Evolutionary conservation across 2,888 invertebrate genomes (phyloP).

Genomic region (Koerneria pararmatus): DNA sequence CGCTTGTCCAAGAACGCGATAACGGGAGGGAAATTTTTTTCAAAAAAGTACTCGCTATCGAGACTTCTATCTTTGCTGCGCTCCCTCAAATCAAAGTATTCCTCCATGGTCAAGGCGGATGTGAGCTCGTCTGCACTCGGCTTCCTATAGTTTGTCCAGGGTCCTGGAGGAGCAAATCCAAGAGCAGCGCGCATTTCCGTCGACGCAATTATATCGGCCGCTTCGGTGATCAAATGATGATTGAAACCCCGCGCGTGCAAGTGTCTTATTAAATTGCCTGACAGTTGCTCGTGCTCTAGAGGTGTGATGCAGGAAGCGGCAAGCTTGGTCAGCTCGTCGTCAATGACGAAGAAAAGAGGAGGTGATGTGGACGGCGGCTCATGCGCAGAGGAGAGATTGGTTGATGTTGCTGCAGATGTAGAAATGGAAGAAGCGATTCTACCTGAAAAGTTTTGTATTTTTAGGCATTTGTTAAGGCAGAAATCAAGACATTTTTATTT

Average conservation of each 20-base stretch:
- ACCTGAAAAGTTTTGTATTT: constrained; percentile 18
- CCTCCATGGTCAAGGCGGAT: not conserved
- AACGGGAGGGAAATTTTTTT: constrained; percentile 23
- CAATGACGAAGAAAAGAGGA: constrained; percentile 23
- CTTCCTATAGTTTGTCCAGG: constrained; percentile 4
- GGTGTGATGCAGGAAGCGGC: constrained; percentile 24
- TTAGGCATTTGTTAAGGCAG: constrained; percentile 18
- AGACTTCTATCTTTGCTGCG: constrained; percentile 20
- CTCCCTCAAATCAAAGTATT: constrained; percentile 8
- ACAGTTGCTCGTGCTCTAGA: constrained; percentile 24
- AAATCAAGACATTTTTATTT: constrained; percentile 27
- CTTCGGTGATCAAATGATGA: not conserved
- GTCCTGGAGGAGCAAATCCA: constrained; percentile 1
- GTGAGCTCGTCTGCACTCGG: constrained; percentile 1
- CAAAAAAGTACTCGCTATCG: constrained; percentile 26
- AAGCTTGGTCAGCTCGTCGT: constrained; percentile 28
- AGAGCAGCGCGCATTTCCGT: constrained; percentile 9
- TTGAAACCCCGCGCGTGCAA: not conserved
- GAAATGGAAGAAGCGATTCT: constrained; percentile 23
- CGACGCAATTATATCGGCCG: not conserved
- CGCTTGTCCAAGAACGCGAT: constrained; percentile 28
- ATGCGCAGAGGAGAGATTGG: constrained; percentile 17
- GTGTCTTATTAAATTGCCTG: constrained; percentile 26
- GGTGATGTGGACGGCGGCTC: constrained; percentile 14
- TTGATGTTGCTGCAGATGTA: constrained; percentile 21